A percentile compares a stretch with the other conserved stretches of the same genome.
Conservation (phyloP, 2,888 invertebrate species). For the Timandra comae region DNA sequence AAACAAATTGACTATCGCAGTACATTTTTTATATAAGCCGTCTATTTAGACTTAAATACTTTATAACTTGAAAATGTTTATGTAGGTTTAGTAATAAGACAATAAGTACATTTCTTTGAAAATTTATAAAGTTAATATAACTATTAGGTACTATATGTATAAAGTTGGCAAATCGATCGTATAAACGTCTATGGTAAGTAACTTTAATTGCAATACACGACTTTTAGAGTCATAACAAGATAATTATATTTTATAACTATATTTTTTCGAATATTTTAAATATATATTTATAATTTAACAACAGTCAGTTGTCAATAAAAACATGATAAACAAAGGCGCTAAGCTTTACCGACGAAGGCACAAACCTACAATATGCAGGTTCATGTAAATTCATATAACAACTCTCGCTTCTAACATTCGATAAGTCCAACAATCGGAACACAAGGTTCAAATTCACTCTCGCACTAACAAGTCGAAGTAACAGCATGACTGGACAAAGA, state of each 20-base stretch:
- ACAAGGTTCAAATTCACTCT: constrained; percentile 50
- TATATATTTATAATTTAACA: constrained; percentile 20
- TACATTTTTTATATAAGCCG: constrained; percentile 10
- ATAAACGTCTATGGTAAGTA: constrained; percentile 16
- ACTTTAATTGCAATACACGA: not conserved
- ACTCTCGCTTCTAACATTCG: constrained; percentile 53
- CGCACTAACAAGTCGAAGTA: constrained; percentile 49
- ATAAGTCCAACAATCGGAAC: constrained; percentile 46
- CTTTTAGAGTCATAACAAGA: not conserved
- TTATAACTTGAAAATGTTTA: constrained; percentile 12
- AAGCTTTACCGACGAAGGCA: constrained; percentile 39
- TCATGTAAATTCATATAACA: constrained; percentile 34
- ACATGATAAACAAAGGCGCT: constrained; percentile 27
- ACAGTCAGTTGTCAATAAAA: constrained; percentile 27
- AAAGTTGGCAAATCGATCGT: constrained; percentile 21
- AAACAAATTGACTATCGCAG: constrained; percentile 12
- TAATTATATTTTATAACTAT: constrained; percentile 9
- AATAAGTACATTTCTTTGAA: constrained; percentile 10
- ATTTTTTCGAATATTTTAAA: constrained; percentile 23
- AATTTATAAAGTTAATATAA: constrained; percentile 19
- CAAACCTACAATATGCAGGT: constrained; percentile 68
- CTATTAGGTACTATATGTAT: constrained; percentile 16
- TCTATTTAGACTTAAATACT: constrained; percentile 13
- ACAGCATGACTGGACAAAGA: constrained; percentile 46
- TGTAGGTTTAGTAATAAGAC: constrained; percentile 14